Conservation (phyloP, 1,140 invertebrate genomes). For the Phenacoccus solenopsis region DNA sequence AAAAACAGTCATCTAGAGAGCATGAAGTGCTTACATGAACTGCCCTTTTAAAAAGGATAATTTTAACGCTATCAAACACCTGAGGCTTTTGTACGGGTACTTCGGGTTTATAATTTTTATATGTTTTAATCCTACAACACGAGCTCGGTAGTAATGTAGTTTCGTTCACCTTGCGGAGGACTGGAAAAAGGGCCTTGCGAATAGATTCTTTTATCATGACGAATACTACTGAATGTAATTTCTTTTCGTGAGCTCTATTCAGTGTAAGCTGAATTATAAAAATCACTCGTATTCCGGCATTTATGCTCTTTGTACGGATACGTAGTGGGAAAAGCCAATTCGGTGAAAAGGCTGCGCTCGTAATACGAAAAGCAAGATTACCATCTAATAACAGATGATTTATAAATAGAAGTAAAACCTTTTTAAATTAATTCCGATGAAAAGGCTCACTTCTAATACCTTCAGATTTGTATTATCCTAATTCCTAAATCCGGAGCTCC, state of each 20-base stretch:
- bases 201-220: too few species aligned
- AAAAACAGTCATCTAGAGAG: not conserved
- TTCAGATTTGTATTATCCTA: conserved; percentile 2
- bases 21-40: too few species aligned
- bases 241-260: not conserved
- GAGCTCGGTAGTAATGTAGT: too few species aligned
- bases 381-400: not conserved
- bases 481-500: not conserved
- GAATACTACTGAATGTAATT: too few species aligned
- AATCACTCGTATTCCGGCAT: too few species aligned
- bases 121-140: too few species aligned
- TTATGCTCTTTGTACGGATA: too few species aligned
- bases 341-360: not conserved
- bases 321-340: not conserved
- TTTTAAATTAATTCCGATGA: not conserved
- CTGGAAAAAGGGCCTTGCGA: too few species aligned
- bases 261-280: not conserved
- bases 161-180: too few species aligned
- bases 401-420: not conserved
- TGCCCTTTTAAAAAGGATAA: not conserved
- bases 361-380: not conserved
- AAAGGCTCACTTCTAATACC: not conserved
- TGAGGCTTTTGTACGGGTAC: too few species aligned
- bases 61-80: not conserved
- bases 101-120: too few species aligned